Evolutionary conservation across 2,888 invertebrate species (phyloP), one percentile per base, ranked within the genome.

Genomic region (Leucophora obtusa): DNA sequence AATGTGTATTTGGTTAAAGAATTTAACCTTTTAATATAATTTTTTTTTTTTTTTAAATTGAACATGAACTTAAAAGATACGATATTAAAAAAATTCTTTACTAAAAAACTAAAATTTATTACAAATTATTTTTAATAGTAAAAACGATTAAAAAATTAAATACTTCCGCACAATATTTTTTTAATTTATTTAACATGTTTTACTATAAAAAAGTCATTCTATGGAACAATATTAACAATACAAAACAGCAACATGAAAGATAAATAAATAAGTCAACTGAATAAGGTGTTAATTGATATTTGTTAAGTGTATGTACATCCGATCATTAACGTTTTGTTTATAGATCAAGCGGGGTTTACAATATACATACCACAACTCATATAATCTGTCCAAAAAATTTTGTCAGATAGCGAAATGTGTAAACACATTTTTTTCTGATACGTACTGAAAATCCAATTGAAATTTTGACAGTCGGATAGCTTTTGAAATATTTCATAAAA

Each of bases 111-210:
- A 11, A 47, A n/a, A 47, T n/a, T n/a, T n/a, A 47, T 2, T n/a
- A 47, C 43, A n/a, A 47, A n/a, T 53, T 17, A 53, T 17, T 18
- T 3, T 3, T 21, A 11, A 43, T 38, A 9, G 28, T 35, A 17
- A 35, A 50, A 63, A 63, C 17, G 43, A 63, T 51, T 50, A 59
- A 65, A 65, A 65, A 65, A 65, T 65, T 65, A 53, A 11, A 18
- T 35, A 65, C 53, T 65, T 65, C 53, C 53, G 53, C 18, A n/a
- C n/a, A 43, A 24, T 54, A 28, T 0, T 51, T 63, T 28, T 15
- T n/a, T 47, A 47, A 47, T 47, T 58, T 33, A 17, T 28, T n/a
- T 33, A 33, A 33, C n/a, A 33, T 58, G 28, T 28, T n/a, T 51
- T 15, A 63, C n/a, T 33, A 51, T 15, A 33, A 43, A 38, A 38